Base-by-base conservation (phyloP, 35 echinoderm and acorn worm species). In the Heliocidaris tuberculata region DNA sequence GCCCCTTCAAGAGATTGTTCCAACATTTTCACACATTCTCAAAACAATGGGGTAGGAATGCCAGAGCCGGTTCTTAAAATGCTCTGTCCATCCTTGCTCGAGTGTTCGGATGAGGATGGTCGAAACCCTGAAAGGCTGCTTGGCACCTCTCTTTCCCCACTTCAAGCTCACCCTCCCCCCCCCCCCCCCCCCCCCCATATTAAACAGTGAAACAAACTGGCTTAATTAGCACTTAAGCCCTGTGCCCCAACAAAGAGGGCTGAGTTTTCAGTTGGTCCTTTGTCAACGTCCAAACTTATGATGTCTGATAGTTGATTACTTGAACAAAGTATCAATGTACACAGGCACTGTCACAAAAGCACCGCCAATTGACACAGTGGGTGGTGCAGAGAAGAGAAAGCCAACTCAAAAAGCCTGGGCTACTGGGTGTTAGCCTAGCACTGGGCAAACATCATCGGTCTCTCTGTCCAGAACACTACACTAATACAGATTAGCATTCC, bases 321-420 rank as follows among this genome's bases (percentile, higher is more conserved):
- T 95, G 78, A 91, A 50, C 88, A 88, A 95, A 60, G 86, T 91
- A 54, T 48, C 49, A 48, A 88, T 52, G 85, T 87, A 87, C 85
- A 86, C 31, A 94, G 54, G 94, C 90, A 95, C 88, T 92, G 32
- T 92, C 86, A 95, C 88, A 61, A 95, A 94, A 95, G 90, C 50
- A 49, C 94, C 94, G 88, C 92, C 94, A 95, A 95, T 95, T 95
- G 94, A 95, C 86, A 95, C 59, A 92, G 94, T 95, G 94, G 88
- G 94, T 95, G 94, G 88, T 70, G 90, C 90, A 60, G 30, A 52
- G 16, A 95, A 30, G 88, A 70, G 94, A 71, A 70, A 59, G 90
- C 31, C 30, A 11, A 59, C 90, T 48, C 8, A 86, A 88, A 86
- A 48, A 13, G 94, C 47, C 32, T 48, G 60, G 32, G 85, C 94